Base-by-base conservation (phyloP, 1,140 invertebrate genomes). In the Saxidomus purpurata region DNA sequence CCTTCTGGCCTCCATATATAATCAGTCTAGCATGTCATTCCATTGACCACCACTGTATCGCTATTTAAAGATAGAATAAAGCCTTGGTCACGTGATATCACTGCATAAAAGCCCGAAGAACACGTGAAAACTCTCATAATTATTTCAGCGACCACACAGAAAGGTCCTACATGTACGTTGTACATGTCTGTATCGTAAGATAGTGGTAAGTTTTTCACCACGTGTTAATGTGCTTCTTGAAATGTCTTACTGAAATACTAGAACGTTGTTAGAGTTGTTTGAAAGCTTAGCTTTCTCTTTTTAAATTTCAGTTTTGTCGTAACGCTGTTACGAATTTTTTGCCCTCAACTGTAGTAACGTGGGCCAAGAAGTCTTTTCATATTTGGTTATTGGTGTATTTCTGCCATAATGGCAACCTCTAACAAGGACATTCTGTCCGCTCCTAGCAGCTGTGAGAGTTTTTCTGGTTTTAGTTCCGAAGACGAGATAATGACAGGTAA, bases 11-110 rank as follows among this genome's bases (percentile, higher is more conserved):
- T 59, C 52, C 6, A 59, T 59, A 59, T 59, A 59, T 59, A 59
- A 71, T 40, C 36, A 71, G 31, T 71, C 11, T 3, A 71, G 67
- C 67, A 71, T 71, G 67, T 71, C 31, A 71, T 71, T 71, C 22
- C 31, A 71, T 71, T 34, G 31, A 71, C 67, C 67, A 71, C n/a
- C n/a, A 71, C 67, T 19, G 28, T 6, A 31, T 6, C 31, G 67
- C 67, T 71, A 71, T 71, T 71, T 71, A 31, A 71, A 71, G 31
- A 34, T 9, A 22, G 31, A 71, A 71, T 9, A 19, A 71, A 4
- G 15, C 28, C 4, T 40, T 6, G 22, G 67, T 71, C 67, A 71
- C 28, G 31, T 71, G 67, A 71, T 25, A 6, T 9, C 3, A 9
- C 2, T 4, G 67, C 22, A 71, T 71, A 71, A 9, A 71, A 15